Evolutionary conservation across 1,140 invertebrate genomes (phyloP).

Genomic region (Drosophila auraria): DNA sequence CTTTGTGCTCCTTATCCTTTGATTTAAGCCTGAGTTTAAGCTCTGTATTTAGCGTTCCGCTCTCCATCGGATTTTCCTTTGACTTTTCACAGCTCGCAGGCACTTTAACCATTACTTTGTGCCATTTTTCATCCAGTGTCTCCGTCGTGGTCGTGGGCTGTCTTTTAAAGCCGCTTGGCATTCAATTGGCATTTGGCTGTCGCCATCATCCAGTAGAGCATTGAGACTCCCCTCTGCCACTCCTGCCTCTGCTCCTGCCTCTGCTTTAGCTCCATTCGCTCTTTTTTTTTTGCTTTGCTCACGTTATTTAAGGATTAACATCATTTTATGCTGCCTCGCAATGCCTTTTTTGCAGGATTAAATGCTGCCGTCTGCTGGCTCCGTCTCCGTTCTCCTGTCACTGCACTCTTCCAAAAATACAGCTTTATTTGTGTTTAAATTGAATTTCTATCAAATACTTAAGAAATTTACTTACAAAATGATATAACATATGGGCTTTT

Average conservation of each 20-base stretch:
- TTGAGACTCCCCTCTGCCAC: background rate
- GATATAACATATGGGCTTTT: too few species aligned
- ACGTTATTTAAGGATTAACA: slow-evolving; percentile 82
- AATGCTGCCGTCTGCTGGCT: slow-evolving; percentile 65
- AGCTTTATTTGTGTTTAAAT: background rate
- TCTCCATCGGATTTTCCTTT: slow-evolving; percentile 20
- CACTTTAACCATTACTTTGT: slow-evolving; percentile 26
- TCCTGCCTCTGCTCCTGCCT: background rate
- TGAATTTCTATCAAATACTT: background rate
- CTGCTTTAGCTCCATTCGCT: background rate
- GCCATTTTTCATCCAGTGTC: slow-evolving; percentile 36
- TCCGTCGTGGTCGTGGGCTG: slow-evolving; percentile 22
- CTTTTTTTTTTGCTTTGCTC: slow-evolving; percentile 42
- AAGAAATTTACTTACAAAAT: too few species aligned
- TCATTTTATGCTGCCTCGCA: slow-evolving; percentile 79
- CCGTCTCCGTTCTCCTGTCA: slow-evolving; percentile 4
- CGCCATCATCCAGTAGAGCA: slow-evolving; percentile 57
- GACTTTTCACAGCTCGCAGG: slow-evolving; percentile 23
- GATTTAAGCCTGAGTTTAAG: slow-evolving; percentile 37
- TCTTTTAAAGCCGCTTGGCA: slow-evolving; percentile 76
- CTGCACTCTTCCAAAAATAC: slow-evolving; percentile 16
- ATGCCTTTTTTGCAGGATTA: slow-evolving; percentile 82
- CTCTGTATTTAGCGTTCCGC: slow-evolving; percentile 10
- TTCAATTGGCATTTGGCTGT: slow-evolving; percentile 82
- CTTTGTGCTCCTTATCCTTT: slow-evolving; percentile 32